Evolutionary conservation across 37 sponge, comb jelly and placozoan genomes (phyloP).

Genomic region (Hormiphora californensis): DNA sequence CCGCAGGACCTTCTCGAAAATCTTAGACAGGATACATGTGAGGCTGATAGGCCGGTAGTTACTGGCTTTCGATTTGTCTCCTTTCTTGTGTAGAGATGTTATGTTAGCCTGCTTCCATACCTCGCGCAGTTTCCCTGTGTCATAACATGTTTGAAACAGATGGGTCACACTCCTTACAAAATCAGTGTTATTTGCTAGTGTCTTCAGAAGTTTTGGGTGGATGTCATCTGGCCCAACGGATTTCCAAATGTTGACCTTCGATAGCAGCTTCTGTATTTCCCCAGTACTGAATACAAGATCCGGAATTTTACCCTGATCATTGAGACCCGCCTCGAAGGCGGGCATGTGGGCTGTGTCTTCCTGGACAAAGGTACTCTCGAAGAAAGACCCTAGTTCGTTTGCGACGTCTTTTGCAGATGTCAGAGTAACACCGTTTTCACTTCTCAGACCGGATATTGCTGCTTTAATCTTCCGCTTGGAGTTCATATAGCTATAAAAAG

Average conservation of each 20-base stretch:
- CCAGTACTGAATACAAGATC: no score
- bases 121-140: neutral
- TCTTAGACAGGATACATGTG: conserved; percentile 16
- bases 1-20: neutral
- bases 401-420: no score
- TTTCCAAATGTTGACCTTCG: neutral
- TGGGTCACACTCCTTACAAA: neutral
- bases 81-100: conserved; percentile 6
- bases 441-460: no score
- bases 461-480: no score
- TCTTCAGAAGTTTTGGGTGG: neutral
- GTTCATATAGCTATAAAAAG: no score
- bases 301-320: no score
- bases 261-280: no score
- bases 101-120: neutral
- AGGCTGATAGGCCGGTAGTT: conserved; percentile 45
- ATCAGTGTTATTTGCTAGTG: neutral
- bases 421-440: no score
- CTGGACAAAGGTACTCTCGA: no score
- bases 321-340: no score
- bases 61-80: neutral
- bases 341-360: no score
- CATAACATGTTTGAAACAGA: neutral
- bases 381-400: no score
- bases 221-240: neutral